Evolutionary conservation across 2,113 vertebrate species (phyloP).

Genomic region (Eira barbara): DNA sequence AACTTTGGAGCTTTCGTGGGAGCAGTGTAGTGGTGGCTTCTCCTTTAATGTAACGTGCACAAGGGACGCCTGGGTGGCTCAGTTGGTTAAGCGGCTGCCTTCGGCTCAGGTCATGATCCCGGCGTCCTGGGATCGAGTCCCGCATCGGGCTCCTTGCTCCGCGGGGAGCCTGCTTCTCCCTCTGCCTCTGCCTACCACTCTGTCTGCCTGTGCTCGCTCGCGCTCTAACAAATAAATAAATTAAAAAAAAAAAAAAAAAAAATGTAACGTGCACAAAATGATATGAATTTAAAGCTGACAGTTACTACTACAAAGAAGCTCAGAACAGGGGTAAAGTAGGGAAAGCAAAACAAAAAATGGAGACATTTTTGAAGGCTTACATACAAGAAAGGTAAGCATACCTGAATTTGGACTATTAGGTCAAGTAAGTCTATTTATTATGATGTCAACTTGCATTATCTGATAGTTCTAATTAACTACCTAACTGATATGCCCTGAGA

Average conservation of each 20-base stretch:
- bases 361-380: not conserved
- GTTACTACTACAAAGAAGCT: not conserved
- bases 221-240: too few species aligned
- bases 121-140: too few species aligned
- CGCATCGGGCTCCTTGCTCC: too few species aligned
- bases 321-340: not conserved
- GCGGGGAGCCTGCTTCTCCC: too few species aligned
- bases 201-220: too few species aligned
- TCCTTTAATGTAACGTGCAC: not conserved
- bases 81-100: too few species aligned
- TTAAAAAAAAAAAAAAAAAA: too few species aligned
- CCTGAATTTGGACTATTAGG: not conserved
- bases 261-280: not conserved
- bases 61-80: too few species aligned
- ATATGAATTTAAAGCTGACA: not conserved
- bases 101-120: too few species aligned
- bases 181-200: too few species aligned
- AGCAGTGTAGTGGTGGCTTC: not conserved
- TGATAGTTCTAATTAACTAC: not conserved
- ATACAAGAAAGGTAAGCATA: not conserved
- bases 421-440: not conserved
- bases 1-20: not conserved
- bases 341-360: not conserved
- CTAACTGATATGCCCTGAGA: not conserved
- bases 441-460: not conserved